Conservation (phyloP, 2,797 vertebrate species). For the Pelobates cultripes region DNA sequence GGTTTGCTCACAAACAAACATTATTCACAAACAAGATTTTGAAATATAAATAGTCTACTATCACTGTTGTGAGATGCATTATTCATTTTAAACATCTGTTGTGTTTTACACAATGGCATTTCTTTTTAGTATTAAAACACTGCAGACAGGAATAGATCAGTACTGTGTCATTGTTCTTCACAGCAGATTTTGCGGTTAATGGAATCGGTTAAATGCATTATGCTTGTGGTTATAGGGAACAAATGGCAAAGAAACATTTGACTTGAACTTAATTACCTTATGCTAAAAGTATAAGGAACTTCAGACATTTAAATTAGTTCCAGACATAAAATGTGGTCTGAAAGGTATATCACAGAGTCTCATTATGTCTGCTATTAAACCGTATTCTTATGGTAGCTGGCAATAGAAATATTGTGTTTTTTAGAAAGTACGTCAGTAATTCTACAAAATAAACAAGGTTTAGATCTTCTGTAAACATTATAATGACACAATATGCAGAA, state of each 20-base stretch:
- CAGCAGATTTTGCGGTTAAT: constrained; percentile 29
- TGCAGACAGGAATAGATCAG: constrained; percentile 1
- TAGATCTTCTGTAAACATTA: constrained; percentile 15
- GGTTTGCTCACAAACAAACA: not conserved
- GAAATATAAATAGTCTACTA: not conserved
- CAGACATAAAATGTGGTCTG: constrained; percentile 41
- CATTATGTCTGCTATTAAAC: constrained; percentile 28
- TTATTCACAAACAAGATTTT: not conserved
- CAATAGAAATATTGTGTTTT: constrained; percentile 34
- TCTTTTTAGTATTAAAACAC: not conserved
- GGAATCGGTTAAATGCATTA: constrained; percentile 42
- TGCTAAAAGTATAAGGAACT: constrained; percentile 40
- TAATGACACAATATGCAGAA: constrained; percentile 2
- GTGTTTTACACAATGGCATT: not conserved
- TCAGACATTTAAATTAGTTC: constrained; percentile 49
- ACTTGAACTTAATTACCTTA: constrained; percentile 25
- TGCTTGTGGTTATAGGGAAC: constrained; percentile 39
- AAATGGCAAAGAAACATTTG: constrained; percentile 34
- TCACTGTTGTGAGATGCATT: too few species aligned
- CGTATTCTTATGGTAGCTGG: constrained; percentile 37
- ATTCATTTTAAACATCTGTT: not conserved
- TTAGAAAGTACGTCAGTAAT: constrained; percentile 32
- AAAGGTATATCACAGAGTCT: constrained; percentile 50
- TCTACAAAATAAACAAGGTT: constrained; percentile 25
- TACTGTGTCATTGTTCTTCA: constrained; percentile 4